Conservation (phyloP, 2,113 vertebrate species). For the Ginglymostoma cirratum region DNA sequence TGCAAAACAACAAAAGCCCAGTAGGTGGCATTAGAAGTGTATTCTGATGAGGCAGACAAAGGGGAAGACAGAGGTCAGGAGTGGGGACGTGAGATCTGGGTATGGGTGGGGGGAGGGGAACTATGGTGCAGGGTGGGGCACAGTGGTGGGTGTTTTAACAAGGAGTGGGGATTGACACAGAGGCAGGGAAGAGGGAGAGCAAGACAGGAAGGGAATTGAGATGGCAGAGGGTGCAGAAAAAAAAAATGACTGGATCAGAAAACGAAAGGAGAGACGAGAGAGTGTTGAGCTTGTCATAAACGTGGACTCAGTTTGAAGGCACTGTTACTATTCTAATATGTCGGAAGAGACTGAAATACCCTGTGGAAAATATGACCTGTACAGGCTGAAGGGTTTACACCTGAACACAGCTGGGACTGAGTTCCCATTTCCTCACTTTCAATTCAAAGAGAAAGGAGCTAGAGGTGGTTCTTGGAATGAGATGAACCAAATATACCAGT, state of each 20-base stretch:
- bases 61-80: neutral
- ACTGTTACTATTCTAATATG: neutral
- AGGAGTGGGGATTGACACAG: no score
- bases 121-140: neutral
- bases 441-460: no score
- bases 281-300: neutral
- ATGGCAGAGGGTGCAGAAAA: neutral
- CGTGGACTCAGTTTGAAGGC: neutral
- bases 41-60: neutral
- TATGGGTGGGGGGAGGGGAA: neutral
- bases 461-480: no score
- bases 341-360: neutral
- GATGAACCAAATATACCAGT: no score
- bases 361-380: no score
- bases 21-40: neutral
- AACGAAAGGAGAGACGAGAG: neutral
- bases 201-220: neutral
- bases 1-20: neutral
- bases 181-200: neutral
- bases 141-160: no score
- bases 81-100: no score
- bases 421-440: no score
- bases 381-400: no score
- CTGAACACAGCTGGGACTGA: no score
- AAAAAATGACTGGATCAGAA: neutral